Evolutionary conservation across 2,797 vertebrate genomes (phyloP).

Genomic region (Phylloscopus collybita): DNA sequence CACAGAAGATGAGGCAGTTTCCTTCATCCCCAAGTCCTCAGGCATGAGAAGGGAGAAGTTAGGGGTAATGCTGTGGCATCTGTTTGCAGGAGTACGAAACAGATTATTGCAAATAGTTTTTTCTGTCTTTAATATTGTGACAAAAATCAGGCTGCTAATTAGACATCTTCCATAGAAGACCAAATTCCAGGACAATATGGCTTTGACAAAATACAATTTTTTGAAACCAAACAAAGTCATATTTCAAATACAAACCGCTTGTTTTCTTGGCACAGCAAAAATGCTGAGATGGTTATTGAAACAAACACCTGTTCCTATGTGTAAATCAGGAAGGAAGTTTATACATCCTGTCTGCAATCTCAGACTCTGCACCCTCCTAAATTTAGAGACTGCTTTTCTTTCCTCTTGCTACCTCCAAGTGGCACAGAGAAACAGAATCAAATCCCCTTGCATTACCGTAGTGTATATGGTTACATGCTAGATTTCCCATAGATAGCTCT

Average conservation of each 20-base stretch:
- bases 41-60: neutral
- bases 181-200: neutral
- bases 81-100: neutral
- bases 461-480: neutral
- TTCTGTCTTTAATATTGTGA: neutral
- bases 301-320: neutral
- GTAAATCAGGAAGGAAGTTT: neutral
- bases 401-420: neutral
- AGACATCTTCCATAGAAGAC: neutral
- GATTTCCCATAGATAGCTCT: neutral
- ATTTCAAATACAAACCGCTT: neutral
- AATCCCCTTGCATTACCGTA: neutral
- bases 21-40: neutral
- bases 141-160: neutral
- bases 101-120: neutral
- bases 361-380: neutral
- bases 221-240: neutral
- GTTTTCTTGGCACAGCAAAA: neutral
- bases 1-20: neutral
- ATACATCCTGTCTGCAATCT: neutral
- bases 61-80: neutral
- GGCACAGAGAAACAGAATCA: neutral
- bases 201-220: neutral
- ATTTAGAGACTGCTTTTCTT: slow-evolving; percentile 2
- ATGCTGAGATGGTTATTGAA: neutral